Base-by-base conservation (phyloP, 2,113 vertebrate genomes). In the Saguinus imperator region DNA sequence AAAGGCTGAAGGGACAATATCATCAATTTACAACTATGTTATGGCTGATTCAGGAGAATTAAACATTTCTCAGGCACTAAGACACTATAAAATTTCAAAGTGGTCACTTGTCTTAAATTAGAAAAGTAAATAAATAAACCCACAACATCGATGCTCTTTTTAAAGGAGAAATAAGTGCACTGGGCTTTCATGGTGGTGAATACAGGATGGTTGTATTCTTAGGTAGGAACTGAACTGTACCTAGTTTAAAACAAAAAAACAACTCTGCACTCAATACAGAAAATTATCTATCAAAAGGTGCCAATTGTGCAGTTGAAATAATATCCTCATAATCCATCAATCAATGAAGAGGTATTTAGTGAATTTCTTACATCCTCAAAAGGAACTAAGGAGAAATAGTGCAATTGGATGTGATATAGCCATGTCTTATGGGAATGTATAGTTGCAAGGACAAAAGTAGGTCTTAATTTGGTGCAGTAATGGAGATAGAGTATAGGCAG, bases 51-150 rank as follows among this genome's bases (percentile, higher is more conserved):
- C 50, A 79, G 58, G 77, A 89, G 21, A 94, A 92, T 73, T 37
- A 81, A 92, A 89, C 37, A 8, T 82, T 97, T 94, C 48, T 91
- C 45, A 91, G 68, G 72, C 68, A 90, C 40, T 57, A 45, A 95
- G 72, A 9, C 87, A 86, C 94, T 68, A 86, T 40, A 48, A 97
- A 95, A 88, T 45, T 72, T 94, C 50, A 68, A 94, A 94, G 77
- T 6, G n/a, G 21, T 90, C 40, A 85, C 25, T 89, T 95, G 12
- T 68, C 37, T 32, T 87, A 45, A 94, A 84, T 68, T 58, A 32
- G 48, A 6, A 35, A 58, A 48, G 18, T 48, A 84, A 48, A 89
- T 57, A 81, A 29, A 86, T 48, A 85, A 29, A 18, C 20, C 23
- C 83, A 93, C 6, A 70, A 68, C 8, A 92, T 45, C 87, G 29